Percentiles rank a stretch among this genome's conserved stretches.
phyloP scores from a whole-genome alignment of 2,113 vertebrate genomes.

The Cygnus atratus region DNA sequence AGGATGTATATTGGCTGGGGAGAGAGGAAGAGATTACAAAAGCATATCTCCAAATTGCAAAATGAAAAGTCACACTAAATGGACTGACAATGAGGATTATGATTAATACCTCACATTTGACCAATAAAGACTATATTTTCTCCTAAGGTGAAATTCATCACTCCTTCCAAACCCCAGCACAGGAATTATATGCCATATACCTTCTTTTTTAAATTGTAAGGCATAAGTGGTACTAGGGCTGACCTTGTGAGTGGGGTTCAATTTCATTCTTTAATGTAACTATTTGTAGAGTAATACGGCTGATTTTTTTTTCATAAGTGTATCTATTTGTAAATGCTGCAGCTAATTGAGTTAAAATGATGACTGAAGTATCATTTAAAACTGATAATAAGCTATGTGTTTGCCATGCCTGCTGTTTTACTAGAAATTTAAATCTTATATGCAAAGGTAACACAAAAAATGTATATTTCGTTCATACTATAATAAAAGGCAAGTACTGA shows the following conservation, averaged over 20 bases:
- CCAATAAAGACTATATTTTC: not conserved
- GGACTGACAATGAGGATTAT: not conserved
- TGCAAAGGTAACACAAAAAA: slow-evolving; percentile 25
- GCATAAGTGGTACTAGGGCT: not conserved
- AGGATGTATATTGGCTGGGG: not conserved
- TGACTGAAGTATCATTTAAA: slow-evolving; percentile 17
- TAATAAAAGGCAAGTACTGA: slow-evolving; percentile 55
- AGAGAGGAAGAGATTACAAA: not conserved
- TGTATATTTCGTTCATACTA: slow-evolving; percentile 26
- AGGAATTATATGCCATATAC: not conserved
- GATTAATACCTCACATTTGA: slow-evolving; percentile 2
- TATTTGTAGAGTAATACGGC: slow-evolving; percentile 38
- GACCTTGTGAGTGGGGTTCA: not conserved
- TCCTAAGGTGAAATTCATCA: not conserved
- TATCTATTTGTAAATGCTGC: slow-evolving; percentile 10
- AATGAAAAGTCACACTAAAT: not conserved
- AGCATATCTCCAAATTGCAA: not conserved
- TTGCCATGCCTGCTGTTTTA: slow-evolving; percentile 1
- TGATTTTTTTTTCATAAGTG: not conserved
- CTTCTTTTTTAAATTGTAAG: not conserved
- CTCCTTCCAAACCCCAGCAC: not conserved
- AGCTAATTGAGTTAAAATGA: not conserved
- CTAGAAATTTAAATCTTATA: slow-evolving; percentile 26
- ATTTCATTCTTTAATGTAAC: slow-evolving; percentile 9
- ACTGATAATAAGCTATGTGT: slow-evolving; percentile 2